Evolutionary conservation across 2,888 invertebrate genomes (phyloP), one percentile per base, ranked within the genome.

Genomic region (Cheilosia grossa): DNA sequence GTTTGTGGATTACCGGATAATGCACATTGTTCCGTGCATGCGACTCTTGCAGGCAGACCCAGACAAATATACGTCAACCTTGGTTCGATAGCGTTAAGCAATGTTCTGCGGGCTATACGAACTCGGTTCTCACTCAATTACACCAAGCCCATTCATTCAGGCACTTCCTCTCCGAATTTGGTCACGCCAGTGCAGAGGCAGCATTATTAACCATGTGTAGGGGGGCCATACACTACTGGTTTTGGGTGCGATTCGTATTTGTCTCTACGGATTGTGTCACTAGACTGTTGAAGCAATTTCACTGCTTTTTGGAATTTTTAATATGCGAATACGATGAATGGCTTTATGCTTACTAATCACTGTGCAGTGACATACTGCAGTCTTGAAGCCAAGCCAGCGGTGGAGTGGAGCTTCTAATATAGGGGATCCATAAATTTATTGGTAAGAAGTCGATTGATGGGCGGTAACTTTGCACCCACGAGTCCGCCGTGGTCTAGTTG

Each of bases 141-240:
- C 5, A 33, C 33, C 47, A 49, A 63, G n/a, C 49, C 21, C 33
- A 49, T 37, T 49, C 37, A 37, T 49, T 33, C n/a, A 21, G 21
- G n/a, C 49, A 49, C 37, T 64, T 64, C 33, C 63, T 64, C 63
- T 64, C 49, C 19, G 37, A 37, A 64, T 64, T 63, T 63, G 63
- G 47, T 47, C 30, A 63, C 47, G 47, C 27, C 19, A 17, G 44
- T 44, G 44, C n/a, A 17, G 7, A 44, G 44, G 19, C 47, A 17
- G 7, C 17, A 17, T 6, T 6, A 17, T 44, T 17, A 7, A 2
- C 30, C 2, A n/a, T 17, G 6, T 44, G 15, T 44, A 7, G 15
- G 17, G 7, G 17, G n/a, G n/a, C 44, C 6, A 21, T 21, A 17
- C 10, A 10, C 15, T 5, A 6, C 6, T 17, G 44, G 33, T 10